Evolutionary conservation across 2,888 invertebrate species (phyloP).

Genomic region (Amphipyra berbera): DNA sequence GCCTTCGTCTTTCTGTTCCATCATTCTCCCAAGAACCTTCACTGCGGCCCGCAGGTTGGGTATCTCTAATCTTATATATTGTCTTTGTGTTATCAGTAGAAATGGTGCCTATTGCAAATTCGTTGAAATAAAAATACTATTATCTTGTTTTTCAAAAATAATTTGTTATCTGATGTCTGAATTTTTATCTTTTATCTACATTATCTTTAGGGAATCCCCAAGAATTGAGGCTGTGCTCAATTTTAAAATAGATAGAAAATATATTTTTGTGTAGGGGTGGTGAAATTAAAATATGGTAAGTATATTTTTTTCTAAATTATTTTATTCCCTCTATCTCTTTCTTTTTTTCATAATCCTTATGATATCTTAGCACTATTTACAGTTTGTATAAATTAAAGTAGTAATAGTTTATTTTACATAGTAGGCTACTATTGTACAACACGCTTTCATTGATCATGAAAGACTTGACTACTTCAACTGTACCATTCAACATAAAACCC

Average conservation of each 20-base stretch:
- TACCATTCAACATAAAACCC: conserved; percentile 59
- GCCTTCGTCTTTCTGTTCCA: no score
- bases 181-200: conserved; percentile 11
- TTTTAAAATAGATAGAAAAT: neutral
- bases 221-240: conserved; percentile 10
- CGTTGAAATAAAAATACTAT: no score
- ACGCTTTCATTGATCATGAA: conserved; percentile 78
- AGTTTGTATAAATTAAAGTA: conserved; percentile 89
- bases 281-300: conserved; percentile 72
- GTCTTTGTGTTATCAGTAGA: no score
- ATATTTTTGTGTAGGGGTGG: conserved; percentile 4
- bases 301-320: conserved; percentile 79
- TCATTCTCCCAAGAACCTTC: no score
- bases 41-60: neutral
- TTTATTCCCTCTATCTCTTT: conserved; percentile 88
- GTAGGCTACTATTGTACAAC: conserved; percentile 87
- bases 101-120: no score
- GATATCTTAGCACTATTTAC: conserved; percentile 88
- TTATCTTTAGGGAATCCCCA: neutral
- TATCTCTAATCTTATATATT: neutral
- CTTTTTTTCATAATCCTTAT: conserved; percentile 87
- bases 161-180: conserved; percentile 11
- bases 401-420: conserved; percentile 85
- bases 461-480: conserved; percentile 81
- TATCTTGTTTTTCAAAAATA: conserved; percentile 28